Conservation (phyloP, 1,140 invertebrate genomes). For the Eueides isabella region DNA sequence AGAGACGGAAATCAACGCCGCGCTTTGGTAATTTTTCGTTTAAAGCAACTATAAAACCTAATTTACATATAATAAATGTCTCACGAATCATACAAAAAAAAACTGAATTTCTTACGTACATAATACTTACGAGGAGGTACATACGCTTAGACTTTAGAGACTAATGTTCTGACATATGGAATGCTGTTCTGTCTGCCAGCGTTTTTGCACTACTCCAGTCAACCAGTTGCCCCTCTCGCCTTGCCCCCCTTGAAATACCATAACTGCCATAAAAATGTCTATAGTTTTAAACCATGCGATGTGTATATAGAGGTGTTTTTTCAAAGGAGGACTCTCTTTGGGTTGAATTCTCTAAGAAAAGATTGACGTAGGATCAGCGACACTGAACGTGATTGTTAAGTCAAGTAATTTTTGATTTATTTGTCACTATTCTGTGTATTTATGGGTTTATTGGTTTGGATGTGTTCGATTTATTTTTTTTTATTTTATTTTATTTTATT, state of each 20-base stretch:
- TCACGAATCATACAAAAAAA: too few species aligned
- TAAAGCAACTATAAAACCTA: too few species aligned
- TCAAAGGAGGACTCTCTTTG: neutral
- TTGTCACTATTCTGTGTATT: conserved; percentile 2
- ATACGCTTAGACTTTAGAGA: conserved; percentile 46
- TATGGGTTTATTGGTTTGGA: neutral
- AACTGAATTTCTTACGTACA: neutral
- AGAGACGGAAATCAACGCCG: too few species aligned
- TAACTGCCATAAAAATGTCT: conserved; percentile 1
- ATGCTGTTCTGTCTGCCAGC: conserved; percentile 63
- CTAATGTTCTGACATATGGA: conserved; percentile 59
- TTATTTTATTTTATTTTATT: too few species aligned
- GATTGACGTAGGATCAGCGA: neutral
- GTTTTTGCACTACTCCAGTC: conserved; percentile 63
- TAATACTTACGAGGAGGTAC: conserved; percentile 10
- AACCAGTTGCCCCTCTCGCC: neutral
- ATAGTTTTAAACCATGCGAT: neutral
- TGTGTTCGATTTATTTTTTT: too few species aligned
- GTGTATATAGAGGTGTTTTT: neutral
- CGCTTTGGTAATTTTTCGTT: too few species aligned
- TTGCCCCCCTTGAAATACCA: neutral
- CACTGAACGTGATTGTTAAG: neutral
- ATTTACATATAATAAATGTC: too few species aligned
- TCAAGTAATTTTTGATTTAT: neutral
- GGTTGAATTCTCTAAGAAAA: neutral